Base-by-base conservation (phyloP, 2,113 vertebrate genomes). In the Megaceryle torquata region DNA sequence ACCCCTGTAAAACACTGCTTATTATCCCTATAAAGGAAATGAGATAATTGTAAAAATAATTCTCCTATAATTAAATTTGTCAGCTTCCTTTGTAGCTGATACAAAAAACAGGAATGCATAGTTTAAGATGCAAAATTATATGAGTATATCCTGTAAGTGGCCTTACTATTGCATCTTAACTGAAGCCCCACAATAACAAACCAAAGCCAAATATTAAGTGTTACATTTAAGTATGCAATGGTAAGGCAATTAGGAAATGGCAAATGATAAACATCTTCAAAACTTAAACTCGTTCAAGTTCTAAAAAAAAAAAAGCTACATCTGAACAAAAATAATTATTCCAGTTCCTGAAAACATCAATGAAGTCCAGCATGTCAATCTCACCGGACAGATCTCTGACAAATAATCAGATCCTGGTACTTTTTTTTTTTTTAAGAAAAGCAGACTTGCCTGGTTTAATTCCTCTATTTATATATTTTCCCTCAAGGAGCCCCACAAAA, bases 191-290 rank as follows among this genome's bases (percentile, higher is more conserved):
- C 60, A 72, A 51, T 75, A 87, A 89, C 56, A 88, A 95, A 65
- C 28, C 43, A 29, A 71, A 85, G 43, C 41, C 60, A 85, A 69
- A 39, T 70, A 39, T 82, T 11, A 64, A 88, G 61, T 51, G n/a
- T 15, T 61, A 18, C 15, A 57, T 82, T 82, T 31, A 91, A 94
- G 57, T 61, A 85, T 37, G 37, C 61, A 91, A 90, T 46, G 12
- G 68, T 46, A 56, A 85, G 22, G 76, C 39, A 90, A 94, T 60
- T 81, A 83, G 79, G 79, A 94, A 95, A 96, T 63, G 9, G 53
- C 21, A 80, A 86, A 83, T 20, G 0, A 84, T 84, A 96, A 96
- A 92, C 91, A 68, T 51, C 50, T 88, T 70, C 64, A 89, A 70
- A 41, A 37, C 50, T 24, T 86, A 59, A 88, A 75, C 71, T 41